Base-by-base conservation (phyloP, 2,797 vertebrate genomes). In the Danio choprae region DNA sequence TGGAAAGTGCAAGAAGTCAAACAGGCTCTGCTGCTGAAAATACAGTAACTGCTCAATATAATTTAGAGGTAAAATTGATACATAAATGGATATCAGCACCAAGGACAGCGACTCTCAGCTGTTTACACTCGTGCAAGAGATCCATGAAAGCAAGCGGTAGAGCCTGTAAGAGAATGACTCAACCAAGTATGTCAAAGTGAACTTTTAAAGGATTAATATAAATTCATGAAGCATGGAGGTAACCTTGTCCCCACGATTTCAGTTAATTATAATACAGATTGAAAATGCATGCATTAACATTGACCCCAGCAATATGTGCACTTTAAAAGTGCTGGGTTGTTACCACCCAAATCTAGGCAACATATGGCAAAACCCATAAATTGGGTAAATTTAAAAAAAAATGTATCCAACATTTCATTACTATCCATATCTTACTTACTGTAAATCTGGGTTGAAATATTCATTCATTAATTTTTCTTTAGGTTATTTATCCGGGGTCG, bases 21-120 rank as follows among this genome's bases (percentile, higher is more conserved):
- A 56, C 12, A 20, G 53, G 65, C 59, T 41, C 29, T 59, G 53
- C 43, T 12, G 53, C 44, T 68, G 22, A 77, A 59, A 77, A 41
- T 59, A n/a, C 22, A 15, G 12, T n/a, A 10, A 56, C 13, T 46
- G 20, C 38, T 7, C n/a, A 53, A 18, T 58, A 48, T 1, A 48
- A 67, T 44, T 43, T 41, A 65, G 10, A 78, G 41, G 62, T 62
- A 15, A 59, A 73, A 9, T 9, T 13, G 40, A 9, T 7, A 15
- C 1, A 0, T 38, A 55, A 55, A 58, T n/a, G 15, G 55, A 71
- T 50, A 59, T 79, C 81, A 83, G 77, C 50, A 83, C 81, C 77
- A 79, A 62, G 77, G 77, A 70, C 72, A 83, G 81, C 40, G 5
- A 5, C 41, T 59, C 58, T 74, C 60, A 51, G 67, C 67, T 43